phyloP scores from a whole-genome alignment of 2,113 vertebrate species.

The Chaetodon auriga region DNA sequence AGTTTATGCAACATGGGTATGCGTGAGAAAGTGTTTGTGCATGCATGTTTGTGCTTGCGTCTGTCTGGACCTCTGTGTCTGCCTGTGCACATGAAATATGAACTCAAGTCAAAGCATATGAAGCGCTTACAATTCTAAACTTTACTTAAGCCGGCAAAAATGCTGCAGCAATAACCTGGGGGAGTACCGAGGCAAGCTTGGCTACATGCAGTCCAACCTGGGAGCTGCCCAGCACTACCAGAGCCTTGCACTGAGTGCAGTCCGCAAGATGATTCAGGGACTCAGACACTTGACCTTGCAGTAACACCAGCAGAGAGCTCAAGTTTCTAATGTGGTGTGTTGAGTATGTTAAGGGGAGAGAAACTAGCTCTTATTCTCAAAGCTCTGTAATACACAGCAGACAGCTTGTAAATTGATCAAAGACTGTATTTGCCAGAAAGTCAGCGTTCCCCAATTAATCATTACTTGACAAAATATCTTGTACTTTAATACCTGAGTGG shows the following conservation, averaged over 20 bases:
- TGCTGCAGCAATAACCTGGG: conserved; percentile 25
- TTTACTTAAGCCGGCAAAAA: conserved; percentile 25
- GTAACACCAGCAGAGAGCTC: not conserved
- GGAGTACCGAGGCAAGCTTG: conserved; percentile 21
- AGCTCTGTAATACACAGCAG: not conserved
- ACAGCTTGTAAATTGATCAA: not conserved
- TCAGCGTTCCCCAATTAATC: not conserved
- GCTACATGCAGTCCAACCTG: not conserved
- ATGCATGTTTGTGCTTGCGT: conserved; percentile 9
- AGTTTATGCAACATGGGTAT: conserved; percentile 11
- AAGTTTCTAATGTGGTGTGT: not conserved
- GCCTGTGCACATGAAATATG: not conserved
- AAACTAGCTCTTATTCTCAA: not conserved
- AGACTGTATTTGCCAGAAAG: not conserved
- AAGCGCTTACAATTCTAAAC: not conserved
- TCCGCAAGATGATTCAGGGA: conserved; percentile 13
- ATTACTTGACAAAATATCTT: not conserved
- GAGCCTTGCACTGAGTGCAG: conserved; percentile 31
- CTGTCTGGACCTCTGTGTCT: not conserved
- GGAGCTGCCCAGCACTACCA: conserved; percentile 10
- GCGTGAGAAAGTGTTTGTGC: conserved; percentile 18
- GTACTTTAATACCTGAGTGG: not conserved
- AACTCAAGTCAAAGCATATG: not conserved
- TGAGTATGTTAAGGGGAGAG: not conserved
- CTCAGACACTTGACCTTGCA: not conserved